Evolutionary conservation across 2,888 invertebrate species (phyloP), one percentile per base, ranked within the genome.

Genomic region (Atethmia centrago): DNA sequence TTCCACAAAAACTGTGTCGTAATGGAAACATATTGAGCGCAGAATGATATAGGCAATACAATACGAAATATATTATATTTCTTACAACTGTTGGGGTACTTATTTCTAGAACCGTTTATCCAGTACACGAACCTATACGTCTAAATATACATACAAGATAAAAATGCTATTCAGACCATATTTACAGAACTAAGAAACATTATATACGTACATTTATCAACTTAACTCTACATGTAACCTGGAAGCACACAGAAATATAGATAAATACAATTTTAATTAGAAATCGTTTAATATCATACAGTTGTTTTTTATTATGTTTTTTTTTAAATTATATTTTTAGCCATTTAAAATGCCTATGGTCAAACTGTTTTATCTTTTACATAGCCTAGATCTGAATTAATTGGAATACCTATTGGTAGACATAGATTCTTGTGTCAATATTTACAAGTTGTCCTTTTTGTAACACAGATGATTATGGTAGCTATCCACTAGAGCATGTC

Each of bases 171-270:
- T 91, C 85, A 90, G 88, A 88, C 92, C 77, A 88, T 95, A 95
- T 95, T 94, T 95, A 95, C 95, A 95, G 78, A 86, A 89, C 85
- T 86, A 90, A 87, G 82, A 90, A 89, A 91, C 80, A 80, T 75
- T 82, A 84, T 84, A 81, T 86, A 82, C 85, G 85, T 87, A 85
- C 74, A 82, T 83, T 82, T 77, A 83, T 86, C 77, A 81, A 86
- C 66, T 79, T 79, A 85, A 76, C 87, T 93, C 92, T 95, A 95
- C 89, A 88, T 91, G 89, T 93, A 93, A 94, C 93, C 91, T 96
- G 96, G 96, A 96, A 96, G 96, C 96, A 95, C 96, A 96, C 94
- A 94, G 93, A 96, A 94, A 94, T 93, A 88, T 90, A 88, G 85
- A 89, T 87, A 90, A 88, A 93, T 89, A 90, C 81, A 88, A n/a